Evolutionary conservation across 2,113 vertebrate species (phyloP), one percentile per base, ranked within the genome.

Genomic region (Charadrius vociferus): DNA sequence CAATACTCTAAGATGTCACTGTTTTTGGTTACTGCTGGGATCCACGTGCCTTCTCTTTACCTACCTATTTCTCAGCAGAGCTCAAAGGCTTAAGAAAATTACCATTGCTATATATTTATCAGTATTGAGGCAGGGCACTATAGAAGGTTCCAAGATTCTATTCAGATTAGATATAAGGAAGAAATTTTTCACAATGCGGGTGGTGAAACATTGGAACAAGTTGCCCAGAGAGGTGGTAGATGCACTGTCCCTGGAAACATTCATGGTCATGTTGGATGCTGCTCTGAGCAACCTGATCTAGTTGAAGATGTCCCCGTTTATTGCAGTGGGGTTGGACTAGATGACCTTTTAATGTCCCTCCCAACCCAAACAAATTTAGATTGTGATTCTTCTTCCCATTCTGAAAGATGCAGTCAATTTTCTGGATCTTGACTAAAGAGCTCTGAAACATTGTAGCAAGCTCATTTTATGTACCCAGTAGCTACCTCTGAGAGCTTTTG

Each of bases 181-280:
- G 13, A 53, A 12, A 3, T 37, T 22, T 88, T 88, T 71, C 67
- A 29, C 2, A 0, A 3, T 26, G 27, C 50, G 2, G 1, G 0
- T 45, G 7, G 11, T 56, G 52, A 47, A 82, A 20, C 20, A 71
- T 8, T 74, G 14, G 22, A 10, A 19, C 4, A 32, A 5, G 7
- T 30, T 80, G 15, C 27, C 19, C n/a, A 80, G 49, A 63, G 41
- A 12, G 18, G 15, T 67, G 26, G 13, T 43, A 36, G 15, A 14
- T 27, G 4, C 3, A 14, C 39, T 8, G 20, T 23, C 16, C 19
- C 15, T 36, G 27, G n/a, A 47, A 41, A 23, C 6, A 11, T 81
- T 68, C 14, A 30, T 27, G 24, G 4, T 52, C 10, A 53, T 23
- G 9, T 2, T 66, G 34, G 8, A 37, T 0, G 1, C 9, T 1